Evolutionary conservation across 2,888 invertebrate genomes (phyloP), one percentile per base, ranked within the genome.

Genomic region (Stegana nigrithorax): DNA sequence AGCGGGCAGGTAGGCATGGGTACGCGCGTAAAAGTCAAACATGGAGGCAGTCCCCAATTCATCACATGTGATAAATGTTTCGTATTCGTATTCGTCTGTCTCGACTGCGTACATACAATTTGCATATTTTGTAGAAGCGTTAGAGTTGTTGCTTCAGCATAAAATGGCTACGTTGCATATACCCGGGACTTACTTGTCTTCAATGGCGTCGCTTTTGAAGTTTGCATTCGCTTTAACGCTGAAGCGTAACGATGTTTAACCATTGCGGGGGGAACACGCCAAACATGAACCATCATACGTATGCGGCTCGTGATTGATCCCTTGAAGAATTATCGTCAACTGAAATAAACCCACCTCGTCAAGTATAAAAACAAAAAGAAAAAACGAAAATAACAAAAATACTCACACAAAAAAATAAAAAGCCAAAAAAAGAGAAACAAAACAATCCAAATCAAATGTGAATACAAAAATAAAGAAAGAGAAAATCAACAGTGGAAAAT

Each of bases 61-160:
- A 55, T 55, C 53, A 55, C 53, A 55, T 55, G 53, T 55, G 53
- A 55, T 55, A 55, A 36, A 55, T 55, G 53, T 36, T 55, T 17
- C 36, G 19, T 36, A 36, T 27, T n/a, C 6, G 39, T n/a, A n/a
- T 39, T 5, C 6, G 32, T 39, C 39, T 4, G 10, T 32, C 17
- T 53, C 19, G 53, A 8, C 21, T 32, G 32, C 23, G 36, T 25
- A 36, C 53, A 55, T 55, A 55, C 32, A 55, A 55, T 55, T 55
- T 32, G 29, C 53, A 55, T 55, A 53, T 51, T 26, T 51, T 47
- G 47, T 47, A 6, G 47, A 26, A 14, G 19, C n/a, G 4, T 5
- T 19, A 2, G 7, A 10, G 6, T 26, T 21, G 12, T 27, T 14
- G 25, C 23, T 19, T 12, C 23, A 55, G 36, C 53, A 55, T 55